These are phyloP conservation scores for Oxytorus armatus DNA, from an alignment of 2,888 invertebrate species.

Conservation along the genomic window DNA sequence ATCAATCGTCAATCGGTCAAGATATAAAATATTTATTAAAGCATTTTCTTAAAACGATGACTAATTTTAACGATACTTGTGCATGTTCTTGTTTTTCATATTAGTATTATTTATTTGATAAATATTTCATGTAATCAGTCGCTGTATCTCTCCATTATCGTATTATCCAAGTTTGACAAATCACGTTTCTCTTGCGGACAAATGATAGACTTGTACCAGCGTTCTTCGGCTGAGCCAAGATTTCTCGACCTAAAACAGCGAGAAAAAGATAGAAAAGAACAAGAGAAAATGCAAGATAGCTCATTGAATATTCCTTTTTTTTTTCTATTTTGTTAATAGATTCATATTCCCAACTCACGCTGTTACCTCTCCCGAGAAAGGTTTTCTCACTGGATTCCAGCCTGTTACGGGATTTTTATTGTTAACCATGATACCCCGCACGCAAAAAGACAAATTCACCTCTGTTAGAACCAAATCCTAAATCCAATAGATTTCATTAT, in stretches of 20 bases:
- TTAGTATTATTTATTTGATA: background rate
- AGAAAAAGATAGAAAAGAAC: background rate
- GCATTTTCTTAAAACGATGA: background rate
- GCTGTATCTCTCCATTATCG: conserved; percentile 59
- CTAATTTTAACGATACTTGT: conserved; percentile 1
- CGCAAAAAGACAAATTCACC: conserved; percentile 81
- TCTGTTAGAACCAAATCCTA: conserved; percentile 79
- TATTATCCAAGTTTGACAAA: conserved; percentile 64
- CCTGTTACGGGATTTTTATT: conserved; percentile 89
- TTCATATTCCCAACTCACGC: conserved; percentile 69
- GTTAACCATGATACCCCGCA: conserved; percentile 90
- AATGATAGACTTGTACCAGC: conserved; percentile 79
- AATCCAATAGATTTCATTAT: conserved; percentile 3
- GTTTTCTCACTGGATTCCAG: conserved; percentile 90
- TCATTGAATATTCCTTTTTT: too few species aligned
- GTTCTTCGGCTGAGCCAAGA: conserved; percentile 76
- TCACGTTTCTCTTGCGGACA: conserved; percentile 68
- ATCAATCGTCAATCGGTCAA: too few species aligned
- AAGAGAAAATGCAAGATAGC: background rate
- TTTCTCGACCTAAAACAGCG: conserved; percentile 75
- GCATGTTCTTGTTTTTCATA: background rate
- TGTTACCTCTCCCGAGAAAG: conserved; percentile 71
- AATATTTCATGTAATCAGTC: conserved; percentile 35
- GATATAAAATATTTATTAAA: too few species aligned
- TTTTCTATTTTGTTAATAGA: background rate